Base-by-base conservation (phyloP, 2,888 invertebrate species). In the Cryptosula pallasiana region DNA sequence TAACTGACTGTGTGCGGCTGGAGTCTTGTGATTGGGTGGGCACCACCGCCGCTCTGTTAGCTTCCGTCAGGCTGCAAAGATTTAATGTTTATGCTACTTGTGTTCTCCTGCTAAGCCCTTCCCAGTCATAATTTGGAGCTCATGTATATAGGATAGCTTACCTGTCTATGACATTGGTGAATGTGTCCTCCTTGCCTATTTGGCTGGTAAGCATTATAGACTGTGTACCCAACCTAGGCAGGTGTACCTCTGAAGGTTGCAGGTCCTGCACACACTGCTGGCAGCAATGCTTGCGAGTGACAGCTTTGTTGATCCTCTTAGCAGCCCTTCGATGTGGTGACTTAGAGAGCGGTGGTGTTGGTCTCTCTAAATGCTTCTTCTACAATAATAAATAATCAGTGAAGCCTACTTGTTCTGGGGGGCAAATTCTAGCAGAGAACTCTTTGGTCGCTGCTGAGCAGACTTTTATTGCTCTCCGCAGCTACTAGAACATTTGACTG, bases 131-230 rank as follows among this genome's bases (percentile, higher is more conserved):
- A n/a, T n/a, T n/a, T n/a, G n/a, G n/a, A n/a, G n/a, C n/a, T n/a
- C n/a, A n/a, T n/a, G n/a, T n/a, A n/a, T n/a, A n/a, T n/a, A n/a
- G n/a, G n/a, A n/a, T n/a, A n/a, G n/a, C 63, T 13, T 32, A 63
- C 63, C 63, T 63, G 63, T 63, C 32, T 9, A 63, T 63, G 13
- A 63, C 63, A 32, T 63, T 20, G 27, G 13, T 63, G n/a, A 63
- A 63, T 32, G 32, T 63, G n/a, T 63, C 63, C 27, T 63, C 29
- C 27, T 63, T 63, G 16, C 13, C 32, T 2, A 63, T 13, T 45
- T 45, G 45, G 45, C 45, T 45, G 5, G 45, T 45, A 20, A 45
- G 45, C 45, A 45, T 45, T 5, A 45, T 45, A 20, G 45, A 45
- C 9, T 20, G 5, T 45, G 45, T 5, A 45, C 9, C 45, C 45